phyloP scores from a whole-genome alignment of 2,888 invertebrate genomes.

The Lepeophtheirus nordmannii region DNA sequence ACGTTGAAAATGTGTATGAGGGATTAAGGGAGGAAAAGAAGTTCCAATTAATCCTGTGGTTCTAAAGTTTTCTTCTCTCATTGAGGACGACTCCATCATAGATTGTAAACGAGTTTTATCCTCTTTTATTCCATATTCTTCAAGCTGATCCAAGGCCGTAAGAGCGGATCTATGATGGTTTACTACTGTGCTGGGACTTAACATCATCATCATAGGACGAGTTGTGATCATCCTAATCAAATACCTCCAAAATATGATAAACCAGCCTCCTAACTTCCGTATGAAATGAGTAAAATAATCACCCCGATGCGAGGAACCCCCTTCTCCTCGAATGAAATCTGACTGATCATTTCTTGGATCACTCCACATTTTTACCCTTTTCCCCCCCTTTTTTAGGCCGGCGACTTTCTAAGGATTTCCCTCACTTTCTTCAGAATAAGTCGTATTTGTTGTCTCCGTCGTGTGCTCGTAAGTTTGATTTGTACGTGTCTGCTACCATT shows the following conservation, averaged over 20 bases:
- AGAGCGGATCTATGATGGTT: background rate
- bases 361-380: background rate
- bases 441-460: too few relatives aligned
- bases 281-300: background rate
- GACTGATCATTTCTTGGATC: background rate
- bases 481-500: too few relatives aligned
- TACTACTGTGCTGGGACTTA: background rate
- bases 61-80: background rate
- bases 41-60: constrained; percentile 8
- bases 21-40: background rate
- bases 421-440: background rate
- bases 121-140: background rate
- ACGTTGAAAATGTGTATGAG: background rate
- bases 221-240: background rate
- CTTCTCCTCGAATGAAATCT: background rate
- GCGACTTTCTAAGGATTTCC: constrained; percentile 8
- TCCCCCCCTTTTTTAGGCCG: background rate
- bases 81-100: background rate
- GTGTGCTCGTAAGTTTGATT: too few relatives aligned
- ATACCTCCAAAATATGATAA: background rate
- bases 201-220: constrained; percentile 3
- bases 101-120: background rate
- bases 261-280: background rate
- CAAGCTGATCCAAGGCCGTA: background rate
- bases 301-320: background rate